Evolutionary conservation across 2,888 invertebrate species (phyloP).

Genomic region (Eupithecia centaureata): DNA sequence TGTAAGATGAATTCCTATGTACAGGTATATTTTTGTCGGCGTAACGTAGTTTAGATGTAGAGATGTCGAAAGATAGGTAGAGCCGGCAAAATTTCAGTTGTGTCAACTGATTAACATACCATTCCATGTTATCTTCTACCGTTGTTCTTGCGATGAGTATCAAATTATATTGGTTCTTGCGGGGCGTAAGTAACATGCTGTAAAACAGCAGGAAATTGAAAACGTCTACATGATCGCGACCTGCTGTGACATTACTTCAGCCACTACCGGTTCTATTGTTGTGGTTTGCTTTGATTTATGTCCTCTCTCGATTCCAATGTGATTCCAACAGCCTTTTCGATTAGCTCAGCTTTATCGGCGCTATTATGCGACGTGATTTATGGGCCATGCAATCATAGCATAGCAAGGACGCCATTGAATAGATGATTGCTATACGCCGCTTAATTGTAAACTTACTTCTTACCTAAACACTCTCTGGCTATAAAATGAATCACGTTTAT

Average conservation of each 20-base stretch:
- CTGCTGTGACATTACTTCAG: slow-evolving; percentile 40
- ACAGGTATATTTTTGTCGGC: background rate
- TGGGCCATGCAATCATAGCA: slow-evolving; percentile 31
- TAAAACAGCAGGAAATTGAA: slow-evolving; percentile 36
- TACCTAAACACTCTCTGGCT: background rate
- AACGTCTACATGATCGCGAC: slow-evolving; percentile 34
- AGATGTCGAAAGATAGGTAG: background rate
- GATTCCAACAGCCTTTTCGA: slow-evolving; percentile 34
- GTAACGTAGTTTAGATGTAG: background rate
- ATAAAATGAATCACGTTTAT: background rate
- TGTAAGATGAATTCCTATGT: slow-evolving; percentile 37
- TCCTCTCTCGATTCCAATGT: slow-evolving; percentile 36
- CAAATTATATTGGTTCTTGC: slow-evolving; percentile 2
- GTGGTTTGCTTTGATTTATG: slow-evolving; percentile 40
- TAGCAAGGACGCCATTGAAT: slow-evolving; percentile 24
- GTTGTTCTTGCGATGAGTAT: background rate
- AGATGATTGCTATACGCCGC: slow-evolving; percentile 9
- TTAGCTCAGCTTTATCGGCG: slow-evolving; percentile 30
- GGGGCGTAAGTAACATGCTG: slow-evolving; percentile 14
- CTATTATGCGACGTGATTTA: slow-evolving; percentile 34
- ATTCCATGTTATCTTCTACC: background rate
- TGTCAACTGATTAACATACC: slow-evolving; percentile 1
- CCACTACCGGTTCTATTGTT: slow-evolving; percentile 36
- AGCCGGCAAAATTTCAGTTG: background rate
- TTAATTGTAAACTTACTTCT: slow-evolving; percentile 5